These are phyloP conservation scores for Micrasema longulum DNA, from an alignment of 1,140 invertebrate species.

Conservation along the genomic window DNA sequence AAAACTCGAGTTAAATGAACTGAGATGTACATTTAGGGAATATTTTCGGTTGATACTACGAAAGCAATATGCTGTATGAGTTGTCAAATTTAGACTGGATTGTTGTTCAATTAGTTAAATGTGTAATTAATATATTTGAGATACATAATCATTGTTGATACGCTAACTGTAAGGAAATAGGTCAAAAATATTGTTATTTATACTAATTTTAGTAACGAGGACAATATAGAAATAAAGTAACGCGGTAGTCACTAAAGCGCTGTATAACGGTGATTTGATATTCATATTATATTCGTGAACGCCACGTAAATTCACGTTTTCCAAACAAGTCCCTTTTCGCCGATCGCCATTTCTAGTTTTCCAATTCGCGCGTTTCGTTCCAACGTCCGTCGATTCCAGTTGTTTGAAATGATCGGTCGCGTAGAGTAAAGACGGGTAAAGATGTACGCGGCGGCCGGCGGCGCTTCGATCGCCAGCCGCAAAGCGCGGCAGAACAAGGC, in stretches of 20 bases:
- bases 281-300: constrained; percentile 4
- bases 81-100: constrained; percentile 53
- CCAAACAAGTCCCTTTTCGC: background rate
- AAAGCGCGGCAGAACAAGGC: constrained; percentile 71
- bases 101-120: constrained; percentile 53
- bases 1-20: constrained; percentile 32
- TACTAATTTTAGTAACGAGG: constrained; percentile 40
- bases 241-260: background rate
- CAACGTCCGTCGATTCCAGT: background rate
- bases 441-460: constrained; percentile 82
- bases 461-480: constrained; percentile 77
- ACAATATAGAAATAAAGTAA: constrained; percentile 45
- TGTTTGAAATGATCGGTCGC: too few species aligned
- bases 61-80: constrained; percentile 48
- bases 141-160: constrained; percentile 55
- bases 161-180: constrained; percentile 44
- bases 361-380: background rate
- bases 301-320: constrained; percentile 22
- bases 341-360: too few species aligned
- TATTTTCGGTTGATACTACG: constrained; percentile 27
- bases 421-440: constrained; percentile 47
- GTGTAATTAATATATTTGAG: constrained; percentile 42
- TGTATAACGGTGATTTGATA: too few species aligned
- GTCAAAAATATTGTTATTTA: constrained; percentile 42
- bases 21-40: constrained; percentile 36